Conservation (phyloP, 1,140 invertebrate genomes). For the Drosophila setifemur region DNA sequence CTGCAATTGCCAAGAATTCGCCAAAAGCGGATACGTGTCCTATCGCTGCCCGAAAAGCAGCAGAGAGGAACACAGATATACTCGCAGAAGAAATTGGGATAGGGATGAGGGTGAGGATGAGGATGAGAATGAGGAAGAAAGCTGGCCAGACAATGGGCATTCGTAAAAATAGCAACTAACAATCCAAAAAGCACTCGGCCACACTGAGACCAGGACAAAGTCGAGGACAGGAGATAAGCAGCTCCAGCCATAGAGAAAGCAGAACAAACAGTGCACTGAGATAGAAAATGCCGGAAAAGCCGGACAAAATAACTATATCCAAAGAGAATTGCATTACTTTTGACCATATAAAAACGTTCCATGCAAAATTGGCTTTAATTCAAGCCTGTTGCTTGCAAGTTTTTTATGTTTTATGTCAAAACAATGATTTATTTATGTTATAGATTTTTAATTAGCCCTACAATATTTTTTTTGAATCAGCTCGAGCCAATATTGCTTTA, state of each 20-base stretch:
- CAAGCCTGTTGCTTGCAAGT: too few relatives aligned
- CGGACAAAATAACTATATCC: not conserved
- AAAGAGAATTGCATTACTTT: not conserved
- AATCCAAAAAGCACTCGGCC: constrained; percentile 52
- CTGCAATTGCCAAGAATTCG: constrained; percentile 72
- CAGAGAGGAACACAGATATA: constrained; percentile 27
- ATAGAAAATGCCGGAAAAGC: constrained; percentile 17
- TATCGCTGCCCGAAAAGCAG: constrained; percentile 60
- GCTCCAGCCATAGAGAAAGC: not conserved
- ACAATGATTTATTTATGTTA: too few relatives aligned
- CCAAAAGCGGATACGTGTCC: constrained; percentile 72
- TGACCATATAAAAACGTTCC: too few relatives aligned
- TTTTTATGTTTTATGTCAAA: too few relatives aligned
- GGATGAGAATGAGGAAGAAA: constrained; percentile 52
- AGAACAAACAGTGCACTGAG: constrained; percentile 9
- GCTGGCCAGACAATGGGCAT: constrained; percentile 71
- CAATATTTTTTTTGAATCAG: too few relatives aligned
- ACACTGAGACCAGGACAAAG: constrained; percentile 38
- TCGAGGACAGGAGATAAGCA: constrained; percentile 39
- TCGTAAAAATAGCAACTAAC: constrained; percentile 75
- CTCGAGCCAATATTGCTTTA: too few relatives aligned
- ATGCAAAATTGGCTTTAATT: too few relatives aligned
- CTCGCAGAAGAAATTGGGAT: not conserved
- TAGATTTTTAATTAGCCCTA: too few relatives aligned
- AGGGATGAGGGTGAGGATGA: not conserved